Base-by-base conservation (phyloP, 2,888 invertebrate species). In the Lymantria dispar region DNA sequence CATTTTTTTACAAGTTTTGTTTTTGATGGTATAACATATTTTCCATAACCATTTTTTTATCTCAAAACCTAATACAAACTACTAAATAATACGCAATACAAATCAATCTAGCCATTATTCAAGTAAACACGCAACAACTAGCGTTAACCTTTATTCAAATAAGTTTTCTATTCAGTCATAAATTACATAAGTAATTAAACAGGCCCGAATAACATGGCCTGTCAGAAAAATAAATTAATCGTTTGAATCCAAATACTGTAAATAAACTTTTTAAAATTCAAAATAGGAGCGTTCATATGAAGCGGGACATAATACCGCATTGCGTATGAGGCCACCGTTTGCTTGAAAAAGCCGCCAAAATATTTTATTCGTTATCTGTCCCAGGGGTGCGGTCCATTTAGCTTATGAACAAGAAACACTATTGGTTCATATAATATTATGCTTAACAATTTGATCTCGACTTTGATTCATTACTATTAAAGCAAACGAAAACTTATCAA, bases 281-380 rank as follows among this genome's bases (percentile, higher is more conserved):
- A 67, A 64, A 66, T 64, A 59, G 46, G 54, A 62, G 56, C 57
- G 52, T 63, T 57, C 67, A 64, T 57, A 64, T 57, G 48, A 56
- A 56, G 54, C 52, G 43, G 50, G 49, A 8, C 51, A 45, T 62
- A 54, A 64, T 67, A 46, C 67, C 67, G 67, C 67, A 68, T 55
- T 66, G 68, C 68, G 69, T 66, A 68, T 58, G 56, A 60, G 56
- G 58, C 61, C 56, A 56, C 63, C 62, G 60, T 62, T 73, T 76
- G 67, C 74, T 74, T 75, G 75, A 77, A 78, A 78, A 82, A 79
- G 74, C 76, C 80, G 74, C 68, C 77, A 75, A 85, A 86, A 85
- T 87, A 84, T 83, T 85, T 87, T 87, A 83, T 80, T 74, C 80
- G 78, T 79, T 85, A 87, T 86, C 84, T 81, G 71, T 68, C 84